Conservation (phyloP, 2,797 vertebrate species). For the Bradypus variegatus region DNA sequence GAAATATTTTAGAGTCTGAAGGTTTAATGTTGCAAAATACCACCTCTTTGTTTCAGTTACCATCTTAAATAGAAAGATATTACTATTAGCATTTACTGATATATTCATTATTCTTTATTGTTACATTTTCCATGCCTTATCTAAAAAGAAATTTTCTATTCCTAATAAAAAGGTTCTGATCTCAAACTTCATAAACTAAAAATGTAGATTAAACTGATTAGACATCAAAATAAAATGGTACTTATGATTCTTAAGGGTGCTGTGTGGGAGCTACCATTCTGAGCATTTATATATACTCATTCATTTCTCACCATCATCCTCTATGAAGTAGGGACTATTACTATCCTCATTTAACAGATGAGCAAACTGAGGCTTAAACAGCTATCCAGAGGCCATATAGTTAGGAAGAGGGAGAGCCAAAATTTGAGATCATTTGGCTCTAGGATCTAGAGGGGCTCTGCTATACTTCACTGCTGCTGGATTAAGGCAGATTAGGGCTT, state of each 20-base stretch:
- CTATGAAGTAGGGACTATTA: not conserved
- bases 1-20: constrained; percentile 27
- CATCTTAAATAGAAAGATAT: not conserved
- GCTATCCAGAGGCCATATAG: not conserved
- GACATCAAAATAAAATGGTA: not conserved
- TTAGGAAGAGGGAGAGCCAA: not conserved
- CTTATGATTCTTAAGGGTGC: not conserved
- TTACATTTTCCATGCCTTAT: not conserved
- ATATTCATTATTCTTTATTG: constrained; percentile 18
- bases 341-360: constrained; percentile 12
- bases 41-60: constrained; percentile 9
- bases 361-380: not conserved
- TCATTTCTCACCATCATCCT: not conserved
- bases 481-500: not conserved
- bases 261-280: not conserved
- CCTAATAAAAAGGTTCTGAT: constrained; percentile 13
- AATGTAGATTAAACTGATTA: constrained; percentile 9
- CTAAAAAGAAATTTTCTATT: constrained; percentile 7
- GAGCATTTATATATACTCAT: not conserved
- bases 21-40: not conserved
- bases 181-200: constrained; percentile 30
- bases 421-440: not conserved
- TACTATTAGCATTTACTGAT: not conserved
- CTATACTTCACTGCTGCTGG: not conserved
- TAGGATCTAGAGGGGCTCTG: not conserved